Conservation (phyloP, 2,113 vertebrate species). For the Microcebus ravelobensis region DNA sequence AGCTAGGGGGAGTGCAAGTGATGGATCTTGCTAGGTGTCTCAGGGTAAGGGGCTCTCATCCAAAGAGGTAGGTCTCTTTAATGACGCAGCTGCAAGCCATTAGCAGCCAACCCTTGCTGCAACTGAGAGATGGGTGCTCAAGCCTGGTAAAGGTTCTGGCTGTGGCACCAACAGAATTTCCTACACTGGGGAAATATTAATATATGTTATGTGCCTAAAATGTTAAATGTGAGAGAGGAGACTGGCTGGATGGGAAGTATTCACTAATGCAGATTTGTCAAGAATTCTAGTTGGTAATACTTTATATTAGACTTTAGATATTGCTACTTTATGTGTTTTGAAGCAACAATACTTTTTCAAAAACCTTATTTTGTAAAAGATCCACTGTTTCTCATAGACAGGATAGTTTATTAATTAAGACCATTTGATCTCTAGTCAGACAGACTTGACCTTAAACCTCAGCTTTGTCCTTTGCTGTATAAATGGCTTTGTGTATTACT, state of each 20-base stretch:
- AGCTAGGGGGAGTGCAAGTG: rapidly evolving
- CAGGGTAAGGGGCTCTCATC: not conserved
- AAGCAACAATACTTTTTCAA: not conserved
- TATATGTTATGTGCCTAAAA: not conserved
- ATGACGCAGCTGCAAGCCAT: rapidly evolving
- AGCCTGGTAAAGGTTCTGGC: not conserved
- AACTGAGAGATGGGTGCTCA: not conserved
- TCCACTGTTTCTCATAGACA: not conserved
- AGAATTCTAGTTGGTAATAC: not conserved
- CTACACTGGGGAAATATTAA: not conserved
- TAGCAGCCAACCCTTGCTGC: not conserved
- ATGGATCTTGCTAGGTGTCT: not conserved
- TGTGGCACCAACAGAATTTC: not conserved
- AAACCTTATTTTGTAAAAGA: not conserved
- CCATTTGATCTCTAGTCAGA: not conserved
- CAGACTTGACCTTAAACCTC: not conserved
- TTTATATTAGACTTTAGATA: not conserved
- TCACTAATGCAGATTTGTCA: not conserved
- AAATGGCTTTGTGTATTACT: not conserved
- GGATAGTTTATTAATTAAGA: not conserved
- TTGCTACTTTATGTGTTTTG: not conserved
- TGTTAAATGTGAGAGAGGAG: not conserved
- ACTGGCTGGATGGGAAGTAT: not conserved
- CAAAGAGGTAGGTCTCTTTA: not conserved
- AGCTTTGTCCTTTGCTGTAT: not conserved